Evolutionary conservation across 2,797 vertebrate genomes (phyloP).

Genomic region (Rousettus madagascariensis): DNA sequence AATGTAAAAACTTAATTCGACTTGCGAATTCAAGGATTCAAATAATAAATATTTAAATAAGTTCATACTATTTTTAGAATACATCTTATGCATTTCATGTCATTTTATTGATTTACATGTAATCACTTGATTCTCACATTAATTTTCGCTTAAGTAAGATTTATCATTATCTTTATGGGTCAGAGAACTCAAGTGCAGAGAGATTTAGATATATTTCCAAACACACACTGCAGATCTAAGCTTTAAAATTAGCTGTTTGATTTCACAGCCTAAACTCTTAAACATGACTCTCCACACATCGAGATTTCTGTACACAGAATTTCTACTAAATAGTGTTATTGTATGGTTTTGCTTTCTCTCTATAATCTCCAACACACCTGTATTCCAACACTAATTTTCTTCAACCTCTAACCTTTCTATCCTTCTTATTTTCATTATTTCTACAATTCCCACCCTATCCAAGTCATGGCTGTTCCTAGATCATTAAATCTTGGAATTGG

Average conservation of each 20-base stretch:
- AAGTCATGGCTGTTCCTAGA: background rate
- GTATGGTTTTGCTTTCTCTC: background rate
- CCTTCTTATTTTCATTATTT: background rate
- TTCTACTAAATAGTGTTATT: background rate
- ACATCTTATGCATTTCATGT: background rate
- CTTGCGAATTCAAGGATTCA: background rate
- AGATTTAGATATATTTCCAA: background rate
- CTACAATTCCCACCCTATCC: background rate
- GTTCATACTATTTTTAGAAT: background rate
- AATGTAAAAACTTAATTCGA: background rate
- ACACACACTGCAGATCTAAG: background rate
- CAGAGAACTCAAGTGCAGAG: background rate
- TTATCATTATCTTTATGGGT: background rate
- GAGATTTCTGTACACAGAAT: background rate
- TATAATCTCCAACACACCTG: background rate
- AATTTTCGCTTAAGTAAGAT: background rate
- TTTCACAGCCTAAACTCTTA: background rate
- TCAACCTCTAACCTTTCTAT: background rate
- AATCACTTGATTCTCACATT: background rate
- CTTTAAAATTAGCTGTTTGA: background rate
- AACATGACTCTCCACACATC: background rate
- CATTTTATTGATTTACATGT: background rate
- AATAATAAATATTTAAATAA: background rate
- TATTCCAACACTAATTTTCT: background rate
- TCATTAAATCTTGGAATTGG: conserved; percentile 64